Conservation (phyloP, 2,113 vertebrate genomes). For the Pelecanoides urinatrix region DNA sequence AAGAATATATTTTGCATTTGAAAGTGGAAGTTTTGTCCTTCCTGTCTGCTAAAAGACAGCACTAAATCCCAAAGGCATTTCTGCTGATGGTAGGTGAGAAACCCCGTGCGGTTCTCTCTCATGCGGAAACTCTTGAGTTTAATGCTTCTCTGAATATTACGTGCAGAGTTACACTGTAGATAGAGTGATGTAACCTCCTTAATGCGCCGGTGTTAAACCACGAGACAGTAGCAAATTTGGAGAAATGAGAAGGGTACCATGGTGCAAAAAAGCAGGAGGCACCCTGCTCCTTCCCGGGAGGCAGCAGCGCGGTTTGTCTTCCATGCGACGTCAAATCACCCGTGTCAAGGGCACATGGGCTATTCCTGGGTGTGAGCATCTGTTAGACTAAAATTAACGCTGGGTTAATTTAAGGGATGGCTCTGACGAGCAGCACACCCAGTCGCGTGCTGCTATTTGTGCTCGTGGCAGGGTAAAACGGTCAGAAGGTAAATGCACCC, state of each 20-base stretch:
- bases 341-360: rapidly evolving
- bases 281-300: too few relatives aligned
- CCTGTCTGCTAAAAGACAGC: neutral
- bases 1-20: neutral
- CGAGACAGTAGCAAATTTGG: rapidly evolving
- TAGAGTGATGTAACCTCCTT: neutral
- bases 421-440: neutral
- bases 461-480: neutral
- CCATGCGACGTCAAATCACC: rapidly evolving
- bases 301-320: neutral
- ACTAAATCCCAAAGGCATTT: neutral
- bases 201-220: neutral
- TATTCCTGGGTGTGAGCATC: rapidly evolving
- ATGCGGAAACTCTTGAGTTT: neutral
- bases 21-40: neutral
- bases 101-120: neutral
- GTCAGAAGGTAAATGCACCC: neutral
- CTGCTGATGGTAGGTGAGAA: neutral
- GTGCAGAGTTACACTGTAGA: rapidly evolving
- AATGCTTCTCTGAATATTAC: neutral
- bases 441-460: rapidly evolving
- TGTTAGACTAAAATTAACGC: rapidly evolving
- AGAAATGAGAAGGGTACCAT: neutral
- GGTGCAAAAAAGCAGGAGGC: neutral
- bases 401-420: too few relatives aligned